phyloP scores from a whole-genome alignment of 1,140 invertebrate genomes.

The Sycobia sp. region DNA sequence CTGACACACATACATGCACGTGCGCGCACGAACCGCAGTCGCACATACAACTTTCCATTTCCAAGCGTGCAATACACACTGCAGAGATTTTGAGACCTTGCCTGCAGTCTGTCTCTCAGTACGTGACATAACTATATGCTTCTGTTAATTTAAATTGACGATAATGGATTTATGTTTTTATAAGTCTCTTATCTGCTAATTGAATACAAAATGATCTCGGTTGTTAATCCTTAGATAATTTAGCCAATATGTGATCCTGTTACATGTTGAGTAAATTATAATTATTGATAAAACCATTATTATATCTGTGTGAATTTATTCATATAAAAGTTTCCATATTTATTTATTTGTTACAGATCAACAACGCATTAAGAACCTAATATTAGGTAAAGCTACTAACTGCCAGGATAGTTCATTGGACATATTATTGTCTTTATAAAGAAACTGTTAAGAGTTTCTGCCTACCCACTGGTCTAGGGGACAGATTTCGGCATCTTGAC shows the following conservation, averaged over 20 bases:
- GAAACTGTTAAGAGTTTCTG: neutral
- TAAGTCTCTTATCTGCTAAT: neutral
- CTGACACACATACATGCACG: no score
- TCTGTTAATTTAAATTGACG: no score
- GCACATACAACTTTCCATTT: no score
- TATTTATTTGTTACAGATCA: slow-evolving; percentile 7
- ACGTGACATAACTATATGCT: no score
- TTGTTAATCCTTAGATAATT: neutral
- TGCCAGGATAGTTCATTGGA: neutral
- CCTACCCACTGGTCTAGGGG: neutral
- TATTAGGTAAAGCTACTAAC: neutral
- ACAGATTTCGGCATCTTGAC: neutral
- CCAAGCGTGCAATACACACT: neutral
- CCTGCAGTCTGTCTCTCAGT: neutral
- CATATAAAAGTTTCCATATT: no score
- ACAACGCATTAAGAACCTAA: neutral
- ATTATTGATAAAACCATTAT: neutral
- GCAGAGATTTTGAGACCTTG: neutral
- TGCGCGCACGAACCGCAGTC: no score
- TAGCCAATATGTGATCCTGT: neutral
- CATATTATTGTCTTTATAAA: slow-evolving; percentile 2
- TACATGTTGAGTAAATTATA: neutral
- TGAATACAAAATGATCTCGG: neutral
- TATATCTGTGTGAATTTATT: neutral
- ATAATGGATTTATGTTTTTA: neutral